Evolutionary conservation across 2,113 vertebrate species (phyloP).

Genomic region (Ptyas mucosa): DNA sequence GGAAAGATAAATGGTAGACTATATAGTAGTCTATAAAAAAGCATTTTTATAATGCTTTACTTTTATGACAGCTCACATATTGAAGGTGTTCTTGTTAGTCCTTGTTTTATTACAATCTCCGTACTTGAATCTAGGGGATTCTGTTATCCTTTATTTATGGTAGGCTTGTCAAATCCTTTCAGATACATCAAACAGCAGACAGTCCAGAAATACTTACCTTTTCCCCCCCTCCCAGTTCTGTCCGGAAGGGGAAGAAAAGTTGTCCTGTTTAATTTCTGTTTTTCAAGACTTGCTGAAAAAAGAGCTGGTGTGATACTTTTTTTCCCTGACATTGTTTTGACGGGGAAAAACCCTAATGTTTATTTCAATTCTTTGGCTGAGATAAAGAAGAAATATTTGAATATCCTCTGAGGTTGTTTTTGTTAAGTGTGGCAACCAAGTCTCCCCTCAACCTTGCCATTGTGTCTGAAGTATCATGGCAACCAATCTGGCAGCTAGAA

Average conservation of each 20-base stretch:
- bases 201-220: neutral
- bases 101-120: neutral
- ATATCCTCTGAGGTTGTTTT: neutral
- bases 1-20: slow-evolving; percentile 10
- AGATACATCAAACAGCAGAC: neutral
- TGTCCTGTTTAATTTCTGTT: neutral
- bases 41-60: slow-evolving; percentile 29
- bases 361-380: neutral
- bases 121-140: neutral
- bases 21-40: no score
- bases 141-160: neutral
- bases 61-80: neutral
- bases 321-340: neutral
- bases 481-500: neutral
- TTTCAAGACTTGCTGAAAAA: neutral
- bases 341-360: neutral
- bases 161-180: neutral
- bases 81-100: neutral
- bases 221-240: neutral
- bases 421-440: neutral
- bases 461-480: neutral
- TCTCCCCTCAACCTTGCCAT: neutral
- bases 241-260: neutral
- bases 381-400: neutral
- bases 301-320: neutral